phyloP scores from a whole-genome alignment of 2,113 vertebrate genomes.

The Collichthys lucidus region DNA sequence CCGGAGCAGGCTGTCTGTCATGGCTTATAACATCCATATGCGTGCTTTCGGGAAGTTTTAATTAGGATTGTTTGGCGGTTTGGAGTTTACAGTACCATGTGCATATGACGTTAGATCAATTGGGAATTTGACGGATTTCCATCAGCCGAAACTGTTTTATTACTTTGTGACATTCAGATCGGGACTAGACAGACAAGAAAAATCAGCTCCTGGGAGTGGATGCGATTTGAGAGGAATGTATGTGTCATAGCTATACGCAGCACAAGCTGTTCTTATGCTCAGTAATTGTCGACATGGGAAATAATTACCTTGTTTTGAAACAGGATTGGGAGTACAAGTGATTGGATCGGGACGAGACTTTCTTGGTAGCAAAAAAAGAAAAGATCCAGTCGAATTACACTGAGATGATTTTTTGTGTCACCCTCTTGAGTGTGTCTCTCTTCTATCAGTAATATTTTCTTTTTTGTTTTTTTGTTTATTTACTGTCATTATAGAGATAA shows the following conservation, averaged over 20 bases:
- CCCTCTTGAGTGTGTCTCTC: not conserved
- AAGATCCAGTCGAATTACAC: not conserved
- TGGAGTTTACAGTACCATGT: not conserved
- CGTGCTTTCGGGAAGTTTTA: conserved; percentile 23
- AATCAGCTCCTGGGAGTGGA: conserved; percentile 16
- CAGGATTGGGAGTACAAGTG: not conserved
- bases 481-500: not conserved
- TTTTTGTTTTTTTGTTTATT: not conserved
- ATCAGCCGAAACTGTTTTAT: not conserved
- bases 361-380: not conserved
- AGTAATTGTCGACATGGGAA: conserved; percentile 6
- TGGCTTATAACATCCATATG: conserved; percentile 6
- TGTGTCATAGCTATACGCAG: conserved; percentile 2
- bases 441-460: not conserved
- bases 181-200: not conserved
- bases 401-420: not conserved
- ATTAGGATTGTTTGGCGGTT: conserved; percentile 20
- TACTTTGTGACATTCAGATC: not conserved
- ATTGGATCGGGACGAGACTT: not conserved
- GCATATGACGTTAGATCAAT: not conserved
- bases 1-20: conserved; percentile 37
- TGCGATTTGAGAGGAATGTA: not conserved
- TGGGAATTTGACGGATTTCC: not conserved
- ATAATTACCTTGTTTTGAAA: conserved; percentile 24
- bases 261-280: not conserved